Evolutionary conservation across 2,888 invertebrate genomes (phyloP), one percentile per base, ranked within the genome.

Genomic region (Folsomia candida): DNA sequence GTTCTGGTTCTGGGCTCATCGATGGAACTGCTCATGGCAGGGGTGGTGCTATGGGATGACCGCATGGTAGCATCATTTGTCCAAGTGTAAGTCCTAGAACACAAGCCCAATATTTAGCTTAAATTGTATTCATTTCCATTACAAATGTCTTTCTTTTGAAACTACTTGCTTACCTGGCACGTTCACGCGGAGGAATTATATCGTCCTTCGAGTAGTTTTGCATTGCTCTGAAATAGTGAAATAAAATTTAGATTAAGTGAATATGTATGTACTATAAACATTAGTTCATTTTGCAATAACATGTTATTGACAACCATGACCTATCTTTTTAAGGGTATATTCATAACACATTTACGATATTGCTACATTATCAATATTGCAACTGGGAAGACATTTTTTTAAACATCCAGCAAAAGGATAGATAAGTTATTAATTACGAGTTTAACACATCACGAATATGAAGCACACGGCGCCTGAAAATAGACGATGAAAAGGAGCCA

Each of bases 191-290:
- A 9, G 73, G 76, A 65, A 78, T 76, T 22, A 75, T 24, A 47
- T 79, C 79, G 26, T 79, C 79, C 64, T 78, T 79, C 18, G 78
- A 73, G 69, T 76, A 77, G 63, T 79, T 79, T 62, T 78, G 76
- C 79, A 77, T 77, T 61, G 79, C 77, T 60, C 79, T 79, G 66
- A 14, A 72, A 71, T 68, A 57, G 51, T 51, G 37, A 69, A n/a
- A 51, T 14, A 37, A 37, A 22, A 51, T 67, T 51, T n/a, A n/a
- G n/a, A n/a, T n/a, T n/a, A n/a, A n/a, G n/a, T n/a, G n/a, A n/a
- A n/a, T n/a, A n/a, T n/a, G n/a, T n/a, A n/a, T n/a, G n/a, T n/a
- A n/a, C n/a, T n/a, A n/a, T n/a, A n/a, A n/a, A n/a, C 37, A 14
- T 9, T 14, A 37, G 14, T 37, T 37, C 37, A 37, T 37, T 4